Evolutionary conservation across 2,888 invertebrate genomes (phyloP), one percentile per base, ranked within the genome.

Genomic region (Mechanitis messenoides): DNA sequence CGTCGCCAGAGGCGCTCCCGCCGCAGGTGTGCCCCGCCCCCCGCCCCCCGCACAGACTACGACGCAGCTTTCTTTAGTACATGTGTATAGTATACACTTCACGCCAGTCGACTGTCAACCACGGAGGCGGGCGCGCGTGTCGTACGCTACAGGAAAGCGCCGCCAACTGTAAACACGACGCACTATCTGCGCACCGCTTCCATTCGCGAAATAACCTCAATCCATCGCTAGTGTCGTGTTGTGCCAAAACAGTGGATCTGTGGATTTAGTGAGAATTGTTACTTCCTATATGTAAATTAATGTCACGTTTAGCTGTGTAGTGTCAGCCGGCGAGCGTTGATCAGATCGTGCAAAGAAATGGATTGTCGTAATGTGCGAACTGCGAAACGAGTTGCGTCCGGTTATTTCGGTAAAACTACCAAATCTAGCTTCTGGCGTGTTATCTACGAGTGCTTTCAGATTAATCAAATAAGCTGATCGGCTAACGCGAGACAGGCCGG

Each of bases 131-230:
- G 73, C 72, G 80, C 78, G 72, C 68, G 81, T 65, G 4, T 68
- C 67, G 72, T 70, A 53, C 68, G 67, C 68, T 61, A 63, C 65
- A 64, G 68, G 72, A 79, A 81, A 80, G 77, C 81, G 85, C 86
- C 87, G 84, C 80, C 82, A 87, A 88, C 83, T 83, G 84, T 87
- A 88, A 88, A 88, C 89, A 90, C 87, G 85, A 85, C 85, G 85
- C 83, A 85, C 76, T 81, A 82, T 80, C 82, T 79, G 79, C 78
- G 77, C 76, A 74, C 76, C 78, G 86, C 82, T 85, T 85, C 84
- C 85, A 83, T 82, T 84, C 80, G 81, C 81, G 79, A 81, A 75
- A 74, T 81, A 84, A 84, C 83, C 83, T 82, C 78, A 81, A 83
- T 84, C 80, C 75, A 78, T 78, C 71, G 72, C 74, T 72, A 78